A percentile compares a stretch with the other conserved stretches of the same genome.
Evolutionary conservation across 2,113 vertebrate species (phyloP).

Genomic region (Mobula hypostoma): DNA sequence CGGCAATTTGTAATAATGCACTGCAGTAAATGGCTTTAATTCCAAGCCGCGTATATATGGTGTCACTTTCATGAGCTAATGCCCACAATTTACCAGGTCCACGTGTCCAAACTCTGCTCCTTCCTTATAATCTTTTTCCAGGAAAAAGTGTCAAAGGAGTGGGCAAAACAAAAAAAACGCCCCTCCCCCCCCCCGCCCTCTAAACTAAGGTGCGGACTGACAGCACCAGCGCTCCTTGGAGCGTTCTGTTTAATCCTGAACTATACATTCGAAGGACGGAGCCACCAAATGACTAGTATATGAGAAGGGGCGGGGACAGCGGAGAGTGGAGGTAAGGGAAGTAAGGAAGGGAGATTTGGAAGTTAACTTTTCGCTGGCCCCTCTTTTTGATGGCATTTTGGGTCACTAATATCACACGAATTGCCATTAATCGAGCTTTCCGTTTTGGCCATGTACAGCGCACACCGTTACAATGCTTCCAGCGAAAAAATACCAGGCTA

Average conservation of each 20-base stretch:
- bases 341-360: not conserved
- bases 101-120: not conserved
- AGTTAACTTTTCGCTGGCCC: not conserved
- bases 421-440: not conserved
- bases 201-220: not conserved
- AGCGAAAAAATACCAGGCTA: not conserved
- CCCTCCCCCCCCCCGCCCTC: too few species aligned
- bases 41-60: not conserved
- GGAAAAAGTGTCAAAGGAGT: not conserved
- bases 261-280: not conserved
- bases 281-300: too few species aligned
- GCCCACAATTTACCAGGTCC: slow-evolving; percentile 1
- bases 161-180: not conserved
- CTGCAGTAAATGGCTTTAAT: slow-evolving; percentile 7
- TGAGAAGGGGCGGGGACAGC: not conserved
- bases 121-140: not conserved
- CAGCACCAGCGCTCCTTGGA: not conserved
- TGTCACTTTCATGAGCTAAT: not conserved
- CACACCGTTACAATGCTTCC: too few species aligned
- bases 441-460: not conserved
- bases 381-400: not conserved
- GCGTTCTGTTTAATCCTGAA: not conserved
- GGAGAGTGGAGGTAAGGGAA: not conserved
- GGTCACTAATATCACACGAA: not conserved
- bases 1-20: not conserved